Conservation (phyloP, 2,888 invertebrate species). For the Alentia gelatinosa region DNA sequence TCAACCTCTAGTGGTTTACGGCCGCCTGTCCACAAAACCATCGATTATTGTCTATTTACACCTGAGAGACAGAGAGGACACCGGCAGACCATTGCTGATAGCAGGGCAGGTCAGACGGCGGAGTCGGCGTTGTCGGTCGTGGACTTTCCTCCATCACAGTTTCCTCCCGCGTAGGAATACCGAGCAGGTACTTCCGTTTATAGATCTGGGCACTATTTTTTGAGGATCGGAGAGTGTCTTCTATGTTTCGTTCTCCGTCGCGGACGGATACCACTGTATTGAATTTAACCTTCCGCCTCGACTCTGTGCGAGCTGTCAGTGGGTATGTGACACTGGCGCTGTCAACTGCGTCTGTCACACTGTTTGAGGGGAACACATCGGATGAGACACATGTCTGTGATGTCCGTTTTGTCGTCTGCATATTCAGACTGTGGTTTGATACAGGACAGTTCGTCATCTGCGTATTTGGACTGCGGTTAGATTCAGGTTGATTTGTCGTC, state of each 20-base stretch:
- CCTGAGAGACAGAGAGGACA: too few relatives aligned
- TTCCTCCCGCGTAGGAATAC: neutral
- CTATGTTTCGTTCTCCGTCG: slow-evolving; percentile 25
- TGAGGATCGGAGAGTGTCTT: slow-evolving; percentile 3
- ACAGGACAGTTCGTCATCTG: too few relatives aligned
- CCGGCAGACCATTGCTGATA: too few relatives aligned
- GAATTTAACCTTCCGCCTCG: slow-evolving; percentile 26
- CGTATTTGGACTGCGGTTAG: too few relatives aligned
- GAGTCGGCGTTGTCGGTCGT: neutral
- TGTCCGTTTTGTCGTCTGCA: neutral
- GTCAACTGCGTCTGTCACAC: neutral
- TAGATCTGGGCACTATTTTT: slow-evolving; percentile 41
- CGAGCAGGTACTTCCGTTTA: slow-evolving; percentile 28
- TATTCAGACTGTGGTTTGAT: too few relatives aligned
- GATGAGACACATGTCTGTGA: neutral
- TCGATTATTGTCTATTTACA: too few relatives aligned
- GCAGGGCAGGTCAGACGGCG: too few relatives aligned
- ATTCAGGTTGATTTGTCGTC: too few relatives aligned
- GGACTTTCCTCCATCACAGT: neutral
- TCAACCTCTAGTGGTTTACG: too few relatives aligned
- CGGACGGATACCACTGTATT: slow-evolving; percentile 13
- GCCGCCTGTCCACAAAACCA: too few relatives aligned
- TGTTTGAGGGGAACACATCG: neutral
- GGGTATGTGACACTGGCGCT: neutral
- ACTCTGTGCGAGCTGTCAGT: neutral